Evolutionary conservation across 2,888 invertebrate genomes (phyloP), one percentile per base, ranked within the genome.

Genomic region (Pachycephus smyrnensis): DNA sequence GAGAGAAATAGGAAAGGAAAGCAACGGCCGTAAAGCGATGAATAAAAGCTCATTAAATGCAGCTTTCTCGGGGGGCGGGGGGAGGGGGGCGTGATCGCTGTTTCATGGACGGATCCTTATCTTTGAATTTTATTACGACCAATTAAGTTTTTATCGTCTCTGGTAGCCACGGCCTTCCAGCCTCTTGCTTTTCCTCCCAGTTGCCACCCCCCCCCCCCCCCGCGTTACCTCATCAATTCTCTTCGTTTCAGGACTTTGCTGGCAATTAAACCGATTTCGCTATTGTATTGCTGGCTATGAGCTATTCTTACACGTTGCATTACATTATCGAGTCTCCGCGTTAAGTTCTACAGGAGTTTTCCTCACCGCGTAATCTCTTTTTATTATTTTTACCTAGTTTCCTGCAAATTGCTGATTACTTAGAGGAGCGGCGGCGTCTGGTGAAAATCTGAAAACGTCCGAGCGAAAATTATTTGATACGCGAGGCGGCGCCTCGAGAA

Each of bases 1-100:
- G 55, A 55, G 55, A 55, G 55, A 55, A 55, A 55, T 55, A 23
- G 74, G 69, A 37, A 77, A 79, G 75, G 76, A 73, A 71, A 30
- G 33, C 31, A 30, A 33, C 71, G 74, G 36, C 74, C 33, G 74
- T 36, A 74, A 74, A 74, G 74, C 37, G 35, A 36, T 37, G 74
- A 77, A 81, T 74, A 78, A 77, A 80, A 81, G 73, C 78, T 80
- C 81, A 81, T 80, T 81, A 80, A 81, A 73, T 40, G 32, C 73
- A 73, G 75, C 76, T 76, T 80, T 35, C 76, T 69, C 75, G 80
- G 73, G 75, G 23, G 3, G 31, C n/a, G 80, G 73, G 75, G 23
- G 3, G 31, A 9, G n/a, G n/a, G n/a, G n/a, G n/a, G n/a, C 79
- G 76, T 71, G 71, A 81, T 81, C 75, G 76, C 55, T 55, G 73